Percentiles rank a stretch among this genome's conserved stretches.
Evolutionary conservation across 2,113 vertebrate genomes (phyloP).

Genomic region (Empidonax alnorum): DNA sequence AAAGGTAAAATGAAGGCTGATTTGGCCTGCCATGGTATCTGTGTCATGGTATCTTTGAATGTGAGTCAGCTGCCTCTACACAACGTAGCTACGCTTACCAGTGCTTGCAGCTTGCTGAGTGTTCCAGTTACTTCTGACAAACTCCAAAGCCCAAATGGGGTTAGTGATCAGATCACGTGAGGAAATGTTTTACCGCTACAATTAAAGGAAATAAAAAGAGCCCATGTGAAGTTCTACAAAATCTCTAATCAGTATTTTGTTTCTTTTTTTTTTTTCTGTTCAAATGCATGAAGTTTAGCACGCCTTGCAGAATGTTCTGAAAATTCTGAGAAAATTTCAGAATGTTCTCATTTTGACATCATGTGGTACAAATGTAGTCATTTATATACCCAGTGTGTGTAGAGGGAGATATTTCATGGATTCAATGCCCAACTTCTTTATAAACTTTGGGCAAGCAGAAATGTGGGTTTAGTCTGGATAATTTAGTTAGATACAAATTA

Average conservation of each 20-base stretch:
- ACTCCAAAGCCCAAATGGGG: not conserved
- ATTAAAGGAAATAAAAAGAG: not conserved
- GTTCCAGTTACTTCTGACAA: not conserved
- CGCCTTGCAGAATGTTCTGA: no score
- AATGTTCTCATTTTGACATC: not conserved
- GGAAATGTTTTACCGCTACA: not conserved
- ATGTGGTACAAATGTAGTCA: not conserved
- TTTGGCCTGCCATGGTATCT: not conserved
- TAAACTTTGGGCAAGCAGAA: not conserved
- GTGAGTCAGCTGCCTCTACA: not conserved
- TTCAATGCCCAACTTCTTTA: not conserved
- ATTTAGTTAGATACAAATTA: not conserved
- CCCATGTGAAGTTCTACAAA: not conserved
- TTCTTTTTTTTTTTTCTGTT: not conserved
- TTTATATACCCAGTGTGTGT: not conserved
- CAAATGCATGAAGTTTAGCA: not conserved
- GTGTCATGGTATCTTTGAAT: not conserved
- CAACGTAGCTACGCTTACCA: not conserved
- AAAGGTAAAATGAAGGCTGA: not conserved
- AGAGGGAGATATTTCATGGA: not conserved
- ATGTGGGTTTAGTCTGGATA: not conserved
- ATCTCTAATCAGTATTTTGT: not conserved
- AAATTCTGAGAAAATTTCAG: not conserved
- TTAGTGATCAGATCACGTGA: not conserved
- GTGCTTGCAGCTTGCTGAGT: not conserved